These are phyloP conservation scores for Bombus picipes DNA, from an alignment of 1,140 invertebrate species.

Conservation along the genomic window DNA sequence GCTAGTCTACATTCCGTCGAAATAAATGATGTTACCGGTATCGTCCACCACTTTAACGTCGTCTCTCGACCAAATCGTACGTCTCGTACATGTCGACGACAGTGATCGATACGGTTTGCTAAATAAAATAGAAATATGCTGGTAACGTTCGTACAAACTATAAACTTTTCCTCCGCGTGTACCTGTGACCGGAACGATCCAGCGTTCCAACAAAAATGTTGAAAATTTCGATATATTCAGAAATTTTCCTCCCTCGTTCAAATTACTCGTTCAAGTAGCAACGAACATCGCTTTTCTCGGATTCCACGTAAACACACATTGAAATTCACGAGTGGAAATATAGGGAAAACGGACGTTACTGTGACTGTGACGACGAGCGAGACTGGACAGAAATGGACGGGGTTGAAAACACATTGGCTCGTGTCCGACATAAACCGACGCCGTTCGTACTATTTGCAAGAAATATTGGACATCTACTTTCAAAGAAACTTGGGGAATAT, in stretches of 20 bases:
- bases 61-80: slow-evolving; percentile 4
- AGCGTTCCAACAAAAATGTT: not conserved
- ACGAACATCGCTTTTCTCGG: not conserved
- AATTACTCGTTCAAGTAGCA: not conserved
- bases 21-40: not conserved
- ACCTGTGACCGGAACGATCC: not conserved
- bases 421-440: slow-evolving; percentile 21
- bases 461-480: slow-evolving; percentile 10
- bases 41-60: slow-evolving; percentile 16
- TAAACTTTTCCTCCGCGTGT: no score
- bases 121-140: not conserved
- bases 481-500: slow-evolving; percentile 1
- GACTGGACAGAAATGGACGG: slow-evolving; percentile 55
- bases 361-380: slow-evolving; percentile 25
- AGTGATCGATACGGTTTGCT: not conserved
- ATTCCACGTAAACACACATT: slow-evolving; percentile 15
- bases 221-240: not conserved
- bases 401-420: slow-evolving; percentile 53
- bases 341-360: slow-evolving; percentile 53
- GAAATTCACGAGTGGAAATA: slow-evolving; percentile 18
- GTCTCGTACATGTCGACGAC: not conserved
- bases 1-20: not conserved
- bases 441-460: not conserved
- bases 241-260: not conserved
- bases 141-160: not conserved